Percentiles rank a stretch among this genome's conserved stretches.
These are phyloP conservation scores for Anas acuta DNA, from an alignment of 2,797 vertebrate species.

Conservation along the genomic window DNA sequence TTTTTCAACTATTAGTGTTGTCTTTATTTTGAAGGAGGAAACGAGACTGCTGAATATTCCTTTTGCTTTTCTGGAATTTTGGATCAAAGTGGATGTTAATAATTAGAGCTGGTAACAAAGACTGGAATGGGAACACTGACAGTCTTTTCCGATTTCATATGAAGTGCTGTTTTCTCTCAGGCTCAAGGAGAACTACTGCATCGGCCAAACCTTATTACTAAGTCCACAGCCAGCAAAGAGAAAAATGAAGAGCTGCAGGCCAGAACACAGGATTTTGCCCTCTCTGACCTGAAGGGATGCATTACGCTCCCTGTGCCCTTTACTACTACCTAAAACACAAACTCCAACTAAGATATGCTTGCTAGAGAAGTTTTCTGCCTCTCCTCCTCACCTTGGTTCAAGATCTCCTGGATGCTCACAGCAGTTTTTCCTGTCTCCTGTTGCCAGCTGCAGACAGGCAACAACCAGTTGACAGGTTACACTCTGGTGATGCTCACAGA, in stretches of 20 bases:
- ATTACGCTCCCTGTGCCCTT: background rate
- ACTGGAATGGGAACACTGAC: background rate
- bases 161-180: background rate
- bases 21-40: background rate
- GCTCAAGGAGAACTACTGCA: background rate
- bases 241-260: background rate
- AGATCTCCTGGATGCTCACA: accelerated
- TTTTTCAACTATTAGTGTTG: background rate
- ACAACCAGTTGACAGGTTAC: background rate
- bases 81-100: background rate
- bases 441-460: background rate
- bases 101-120: background rate
- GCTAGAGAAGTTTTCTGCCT: background rate
- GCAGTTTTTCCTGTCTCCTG: background rate
- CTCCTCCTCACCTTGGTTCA: background rate
- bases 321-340: background rate
- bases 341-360: background rate
- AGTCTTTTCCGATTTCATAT: background rate
- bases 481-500: background rate
- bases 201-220: background rate
- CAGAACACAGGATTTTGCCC: background rate
- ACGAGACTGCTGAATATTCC: background rate
- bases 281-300: accelerated
- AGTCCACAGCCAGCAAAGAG: background rate
- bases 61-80: background rate